These are phyloP conservation scores for Ganaspis sp. DNA, from an alignment of 1,140 invertebrate genomes.

Conservation along the genomic window DNA sequence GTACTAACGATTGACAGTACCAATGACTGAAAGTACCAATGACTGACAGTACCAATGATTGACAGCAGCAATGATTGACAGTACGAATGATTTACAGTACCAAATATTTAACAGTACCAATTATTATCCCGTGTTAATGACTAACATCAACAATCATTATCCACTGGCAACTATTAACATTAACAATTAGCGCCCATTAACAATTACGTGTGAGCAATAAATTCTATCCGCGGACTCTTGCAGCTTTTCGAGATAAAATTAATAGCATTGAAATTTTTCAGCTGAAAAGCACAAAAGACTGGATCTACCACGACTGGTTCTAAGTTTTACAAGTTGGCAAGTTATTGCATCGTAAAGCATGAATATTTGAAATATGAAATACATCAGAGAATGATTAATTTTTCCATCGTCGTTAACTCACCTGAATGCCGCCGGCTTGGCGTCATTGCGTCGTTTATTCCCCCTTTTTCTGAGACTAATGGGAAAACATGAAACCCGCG, in stretches of 20 bases:
- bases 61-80: too few relatives aligned
- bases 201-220: background rate
- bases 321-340: background rate
- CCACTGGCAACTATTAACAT: too few relatives aligned
- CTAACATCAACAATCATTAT: too few relatives aligned
- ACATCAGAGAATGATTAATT: background rate
- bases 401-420: background rate
- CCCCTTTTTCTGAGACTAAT: background rate
- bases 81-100: too few relatives aligned
- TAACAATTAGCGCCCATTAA: too few relatives aligned
- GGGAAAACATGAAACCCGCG: conserved; percentile 7
- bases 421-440: background rate
- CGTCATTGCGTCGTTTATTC: conserved; percentile 5
- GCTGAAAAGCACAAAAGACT: background rate
- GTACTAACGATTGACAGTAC: too few relatives aligned
- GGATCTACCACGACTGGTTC: background rate
- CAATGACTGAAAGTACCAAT: too few relatives aligned
- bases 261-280: background rate
- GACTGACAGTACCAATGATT: too few relatives aligned
- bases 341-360: background rate
- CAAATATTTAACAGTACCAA: too few relatives aligned
- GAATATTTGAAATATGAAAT: conserved; percentile 5
- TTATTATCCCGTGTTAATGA: too few relatives aligned
- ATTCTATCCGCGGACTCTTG: background rate
- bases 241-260: background rate